Percentiles rank a stretch among this genome's conserved stretches.
Evolutionary conservation across 2,888 invertebrate species (phyloP).

Genomic region (Epiblema foenella): DNA sequence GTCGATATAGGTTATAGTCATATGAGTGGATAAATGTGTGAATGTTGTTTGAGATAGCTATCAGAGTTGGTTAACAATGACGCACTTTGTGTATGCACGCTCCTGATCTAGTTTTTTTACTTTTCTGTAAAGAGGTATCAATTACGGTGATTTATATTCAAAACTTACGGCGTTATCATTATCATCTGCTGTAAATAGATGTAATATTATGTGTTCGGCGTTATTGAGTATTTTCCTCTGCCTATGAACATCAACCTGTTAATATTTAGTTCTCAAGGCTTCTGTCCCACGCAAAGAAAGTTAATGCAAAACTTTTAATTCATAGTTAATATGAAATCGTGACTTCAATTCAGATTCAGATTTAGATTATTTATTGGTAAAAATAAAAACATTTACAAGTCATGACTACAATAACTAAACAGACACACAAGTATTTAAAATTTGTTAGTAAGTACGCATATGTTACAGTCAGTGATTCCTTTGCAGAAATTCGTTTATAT

Average conservation of each 20-base stretch:
- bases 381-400: no score
- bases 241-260: no score
- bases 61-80: neutral
- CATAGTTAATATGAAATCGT: constrained; percentile 5
- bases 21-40: neutral
- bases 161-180: neutral
- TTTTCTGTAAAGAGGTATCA: neutral
- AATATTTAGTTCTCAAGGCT: neutral
- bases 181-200: neutral
- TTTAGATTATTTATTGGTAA: no score
- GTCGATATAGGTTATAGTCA: neutral
- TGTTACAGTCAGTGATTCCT: no score
- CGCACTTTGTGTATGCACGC: neutral
- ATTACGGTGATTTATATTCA: no score
- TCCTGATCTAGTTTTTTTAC: neutral
- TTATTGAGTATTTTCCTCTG: neutral
- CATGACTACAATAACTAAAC: no score
- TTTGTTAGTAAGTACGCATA: no score
- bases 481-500: no score
- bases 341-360: no score
- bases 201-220: neutral
- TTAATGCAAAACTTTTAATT: neutral
- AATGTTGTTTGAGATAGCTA: neutral
- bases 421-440: no score
- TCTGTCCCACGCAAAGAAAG: constrained; percentile 6